These are phyloP conservation scores for Spermophilus dauricus DNA, from an alignment of 2,113 vertebrate species.

Conservation along the genomic window DNA sequence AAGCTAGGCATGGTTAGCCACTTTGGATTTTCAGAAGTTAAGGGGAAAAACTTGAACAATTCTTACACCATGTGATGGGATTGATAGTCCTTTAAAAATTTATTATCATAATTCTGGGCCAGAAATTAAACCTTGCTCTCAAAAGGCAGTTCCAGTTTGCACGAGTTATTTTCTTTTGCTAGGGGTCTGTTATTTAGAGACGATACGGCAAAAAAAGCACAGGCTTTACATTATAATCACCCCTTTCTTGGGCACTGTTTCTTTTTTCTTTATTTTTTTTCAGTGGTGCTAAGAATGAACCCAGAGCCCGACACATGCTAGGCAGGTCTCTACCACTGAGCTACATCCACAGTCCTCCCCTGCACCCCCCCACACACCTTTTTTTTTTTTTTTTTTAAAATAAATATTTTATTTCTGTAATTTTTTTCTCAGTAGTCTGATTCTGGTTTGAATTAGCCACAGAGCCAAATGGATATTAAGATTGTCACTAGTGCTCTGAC, in stretches of 20 bases:
- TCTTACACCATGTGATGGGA: background rate
- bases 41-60: background rate
- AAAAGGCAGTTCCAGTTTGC: background rate
- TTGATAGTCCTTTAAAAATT: background rate
- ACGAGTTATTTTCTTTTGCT: background rate
- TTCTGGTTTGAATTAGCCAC: slow-evolving; percentile 15
- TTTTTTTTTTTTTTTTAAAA: background rate
- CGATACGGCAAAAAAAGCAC: background rate
- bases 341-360: background rate
- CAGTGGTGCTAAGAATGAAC: background rate
- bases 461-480: background rate
- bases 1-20: background rate
- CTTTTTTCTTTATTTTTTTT: background rate
- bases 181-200: background rate
- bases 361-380: background rate
- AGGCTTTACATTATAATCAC: background rate
- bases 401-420: slow-evolving; percentile 34
- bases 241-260: background rate
- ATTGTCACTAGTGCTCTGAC: background rate
- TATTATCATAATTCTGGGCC: background rate
- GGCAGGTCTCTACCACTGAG: background rate
- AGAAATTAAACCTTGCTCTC: slow-evolving; percentile 4
- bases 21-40: background rate
- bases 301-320: background rate
- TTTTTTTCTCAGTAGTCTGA: slow-evolving; percentile 13